Base-by-base conservation (phyloP, 2,113 vertebrate genomes). In the Oreochromis spilurus region DNA sequence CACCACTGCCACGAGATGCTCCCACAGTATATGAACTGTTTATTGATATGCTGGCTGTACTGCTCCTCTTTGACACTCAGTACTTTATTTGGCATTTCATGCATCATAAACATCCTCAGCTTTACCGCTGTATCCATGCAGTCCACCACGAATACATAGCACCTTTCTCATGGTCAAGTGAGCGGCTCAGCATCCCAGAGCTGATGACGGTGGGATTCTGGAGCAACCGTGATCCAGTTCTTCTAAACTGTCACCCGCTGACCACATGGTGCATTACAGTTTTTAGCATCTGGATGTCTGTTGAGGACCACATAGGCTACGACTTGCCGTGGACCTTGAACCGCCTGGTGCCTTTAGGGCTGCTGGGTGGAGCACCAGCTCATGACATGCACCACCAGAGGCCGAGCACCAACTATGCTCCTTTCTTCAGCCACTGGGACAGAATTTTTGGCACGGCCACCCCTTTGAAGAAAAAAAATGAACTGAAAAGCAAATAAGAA, bases 401-500 rank as follows among this genome's bases (percentile, higher is more conserved):
- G 67, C 96, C 95, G 0, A 94, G 79, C 92, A 93, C 87, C 3
- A 97, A 96, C 92, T 96, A 87, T 14, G 94, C 95, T 16, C 96
- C 96, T 4, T 96, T 96, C 85, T 97, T 97, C 87, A 95, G 94
- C 79, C 96, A 97, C 93, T 95, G 96, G 96, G 96, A 96, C 93
- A 87, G 83, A 80, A 89, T 95, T 9, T 95, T 93, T 81, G 95
- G 95, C 65, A 96, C 96, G 0, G 87, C 91, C 0, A 75, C 80
- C 1, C 75, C 84, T 36, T 60, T 83, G 17, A 82, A 83, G 58
- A 89, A 84, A 80, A 93, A 88, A 9, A 79, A 10, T 2, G 1
- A 79, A 40, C 36, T 14, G 2, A 54, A 50, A 34, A 54, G 3
- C 50, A 14, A 67, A 9, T 40, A n/a, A 11, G 0, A 62, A 34